These are phyloP conservation scores for Steinernema feltiae DNA, from an alignment of 1,140 invertebrate species.

Conservation along the genomic window DNA sequence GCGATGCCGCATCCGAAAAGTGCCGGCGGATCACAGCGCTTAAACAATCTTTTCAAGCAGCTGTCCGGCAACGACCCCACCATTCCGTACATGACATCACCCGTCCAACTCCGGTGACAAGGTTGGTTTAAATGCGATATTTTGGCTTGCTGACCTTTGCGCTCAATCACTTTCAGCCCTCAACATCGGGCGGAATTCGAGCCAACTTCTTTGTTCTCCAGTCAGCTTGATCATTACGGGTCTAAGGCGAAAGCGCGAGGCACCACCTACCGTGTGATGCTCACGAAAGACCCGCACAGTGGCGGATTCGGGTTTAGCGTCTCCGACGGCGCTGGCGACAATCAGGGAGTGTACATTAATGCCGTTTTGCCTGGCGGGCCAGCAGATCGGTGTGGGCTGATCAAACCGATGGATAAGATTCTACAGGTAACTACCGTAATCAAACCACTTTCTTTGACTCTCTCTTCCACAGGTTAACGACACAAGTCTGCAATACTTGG, in stretches of 20 bases:
- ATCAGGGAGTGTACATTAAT: conserved; percentile 82
- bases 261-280: conserved; percentile 17
- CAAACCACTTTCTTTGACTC: too few species aligned
- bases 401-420: conserved; percentile 80
- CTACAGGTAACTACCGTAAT: conserved; percentile 81
- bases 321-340: conserved; percentile 85
- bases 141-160: not conserved
- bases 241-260: not conserved
- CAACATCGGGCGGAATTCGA: not conserved
- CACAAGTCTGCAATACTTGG: conserved; percentile 80
- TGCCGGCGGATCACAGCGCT: not conserved
- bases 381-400: conserved; percentile 74
- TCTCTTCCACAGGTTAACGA: conserved; percentile 89
- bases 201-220: not conserved
- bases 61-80: conserved; percentile 14
- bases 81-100: conserved; percentile 17
- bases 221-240: not conserved
- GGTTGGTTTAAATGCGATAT: not conserved
- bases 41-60: conserved; percentile 9
- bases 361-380: conserved; percentile 79
- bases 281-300: conserved; percentile 79
- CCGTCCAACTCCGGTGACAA: conserved; percentile 11
- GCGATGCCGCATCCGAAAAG: conserved; percentile 32
- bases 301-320: conserved; percentile 93
- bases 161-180: too few species aligned